Percentiles rank a stretch among this genome's conserved stretches.
Evolutionary conservation across 2,888 invertebrate genomes (phyloP).

Genomic region (Eristalinus sepulchralis): DNA sequence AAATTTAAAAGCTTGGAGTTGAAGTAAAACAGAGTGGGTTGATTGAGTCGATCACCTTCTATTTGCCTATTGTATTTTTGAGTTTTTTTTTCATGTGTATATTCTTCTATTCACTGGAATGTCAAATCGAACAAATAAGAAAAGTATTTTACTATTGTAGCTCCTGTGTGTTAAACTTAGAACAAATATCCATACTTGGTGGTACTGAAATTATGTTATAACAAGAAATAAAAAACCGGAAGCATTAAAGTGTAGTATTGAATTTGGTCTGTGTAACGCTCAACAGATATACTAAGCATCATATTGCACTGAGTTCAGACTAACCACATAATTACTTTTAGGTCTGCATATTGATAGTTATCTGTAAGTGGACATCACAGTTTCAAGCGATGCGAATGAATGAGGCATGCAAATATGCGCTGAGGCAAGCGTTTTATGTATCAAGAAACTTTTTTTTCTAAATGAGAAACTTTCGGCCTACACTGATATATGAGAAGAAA

Average conservation of each 20-base stretch:
- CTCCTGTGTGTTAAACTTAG: background rate
- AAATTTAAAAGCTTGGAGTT: background rate
- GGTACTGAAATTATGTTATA: background rate
- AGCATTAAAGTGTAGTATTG: background rate
- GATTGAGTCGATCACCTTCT: background rate
- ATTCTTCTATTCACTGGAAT: background rate
- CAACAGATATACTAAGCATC: background rate
- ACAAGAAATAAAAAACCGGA: background rate
- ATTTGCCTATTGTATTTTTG: background rate
- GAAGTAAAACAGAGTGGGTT: background rate
- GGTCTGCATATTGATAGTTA: too few relatives aligned
- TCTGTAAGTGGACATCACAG: too few relatives aligned
- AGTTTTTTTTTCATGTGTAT: background rate
- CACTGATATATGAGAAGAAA: too few relatives aligned
- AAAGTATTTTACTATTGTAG: too few relatives aligned
- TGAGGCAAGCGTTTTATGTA: too few relatives aligned
- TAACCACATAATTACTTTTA: background rate
- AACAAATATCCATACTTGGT: background rate
- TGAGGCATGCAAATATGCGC: too few relatives aligned
- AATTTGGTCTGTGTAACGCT: background rate
- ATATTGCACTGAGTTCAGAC: background rate
- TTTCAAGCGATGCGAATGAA: too few relatives aligned
- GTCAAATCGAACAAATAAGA: too few relatives aligned
- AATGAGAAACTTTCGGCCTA: too few relatives aligned
- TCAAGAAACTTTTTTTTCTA: too few relatives aligned